A percentile compares a stretch with the other conserved stretches of the same genome.
Conservation (phyloP, 2,113 vertebrate species). For the Pedetes capensis region DNA sequence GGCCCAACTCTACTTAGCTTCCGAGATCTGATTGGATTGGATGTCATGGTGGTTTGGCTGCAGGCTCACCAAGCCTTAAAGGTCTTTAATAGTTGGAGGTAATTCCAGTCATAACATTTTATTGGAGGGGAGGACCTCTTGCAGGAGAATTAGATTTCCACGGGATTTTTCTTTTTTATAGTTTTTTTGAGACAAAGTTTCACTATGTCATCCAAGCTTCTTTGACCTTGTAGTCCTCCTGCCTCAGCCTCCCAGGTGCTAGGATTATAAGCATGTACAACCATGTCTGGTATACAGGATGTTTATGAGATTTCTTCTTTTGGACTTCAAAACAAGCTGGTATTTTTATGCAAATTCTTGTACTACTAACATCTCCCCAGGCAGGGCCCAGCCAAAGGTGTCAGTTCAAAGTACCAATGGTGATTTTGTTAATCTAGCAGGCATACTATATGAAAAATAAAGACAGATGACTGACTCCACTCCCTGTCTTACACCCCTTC, state of each 20-base stretch:
- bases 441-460: background rate
- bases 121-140: background rate
- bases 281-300: too few species aligned
- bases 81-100: background rate
- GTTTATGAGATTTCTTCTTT: background rate
- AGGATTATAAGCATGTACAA: too few species aligned
- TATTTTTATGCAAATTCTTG: background rate
- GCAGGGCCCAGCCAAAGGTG: background rate
- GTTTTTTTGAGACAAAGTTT: too few species aligned
- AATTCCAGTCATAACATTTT: too few species aligned
- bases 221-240: too few species aligned
- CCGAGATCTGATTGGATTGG: too few species aligned
- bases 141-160: background rate
- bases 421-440: background rate
- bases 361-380: too few species aligned
- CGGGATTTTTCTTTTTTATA: too few species aligned
- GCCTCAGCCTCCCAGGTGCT: too few species aligned
- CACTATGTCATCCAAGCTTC: too few species aligned
- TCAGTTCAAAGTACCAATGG: background rate
- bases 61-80: background rate
- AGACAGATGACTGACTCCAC: background rate
- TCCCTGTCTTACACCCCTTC: background rate
- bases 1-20: too few species aligned
- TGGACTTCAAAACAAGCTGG: background rate
- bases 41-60: too few species aligned